phyloP scores from a whole-genome alignment of 2,797 vertebrate species.

The Podarcis siculus region DNA sequence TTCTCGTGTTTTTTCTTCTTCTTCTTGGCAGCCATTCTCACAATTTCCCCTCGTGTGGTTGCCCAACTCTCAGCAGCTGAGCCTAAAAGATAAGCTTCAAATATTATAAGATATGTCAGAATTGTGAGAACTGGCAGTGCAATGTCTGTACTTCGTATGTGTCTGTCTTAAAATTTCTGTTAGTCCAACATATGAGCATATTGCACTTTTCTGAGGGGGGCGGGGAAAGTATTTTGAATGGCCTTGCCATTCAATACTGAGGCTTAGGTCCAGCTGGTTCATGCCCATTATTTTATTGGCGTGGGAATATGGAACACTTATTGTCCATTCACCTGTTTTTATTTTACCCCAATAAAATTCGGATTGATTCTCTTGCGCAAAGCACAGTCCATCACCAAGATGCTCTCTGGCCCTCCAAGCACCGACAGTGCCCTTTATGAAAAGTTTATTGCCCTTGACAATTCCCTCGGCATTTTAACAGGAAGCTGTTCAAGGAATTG shows the following conservation, averaged over 20 bases:
- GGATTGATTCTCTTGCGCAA: neutral
- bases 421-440: neutral
- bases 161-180: neutral
- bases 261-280: neutral
- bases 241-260: neutral
- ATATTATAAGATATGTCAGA: conserved; percentile 1
- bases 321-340: neutral
- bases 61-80: conserved; percentile 17
- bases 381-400: neutral
- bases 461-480: neutral
- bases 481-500: neutral
- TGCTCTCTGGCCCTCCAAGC: neutral
- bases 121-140: neutral
- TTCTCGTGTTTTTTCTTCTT: neutral
- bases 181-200: neutral
- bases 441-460: too few species aligned
- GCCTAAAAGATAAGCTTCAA: conserved; percentile 28
- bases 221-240: neutral
- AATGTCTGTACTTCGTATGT: neutral
- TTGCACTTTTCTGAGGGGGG: neutral
- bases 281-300: neutral
- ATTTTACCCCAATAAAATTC: neutral
- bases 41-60: neutral
- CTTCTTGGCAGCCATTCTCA: neutral
- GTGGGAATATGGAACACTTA: neutral